phyloP scores from a whole-genome alignment of 2,888 invertebrate genomes.

The Stegophylla sp. region DNA sequence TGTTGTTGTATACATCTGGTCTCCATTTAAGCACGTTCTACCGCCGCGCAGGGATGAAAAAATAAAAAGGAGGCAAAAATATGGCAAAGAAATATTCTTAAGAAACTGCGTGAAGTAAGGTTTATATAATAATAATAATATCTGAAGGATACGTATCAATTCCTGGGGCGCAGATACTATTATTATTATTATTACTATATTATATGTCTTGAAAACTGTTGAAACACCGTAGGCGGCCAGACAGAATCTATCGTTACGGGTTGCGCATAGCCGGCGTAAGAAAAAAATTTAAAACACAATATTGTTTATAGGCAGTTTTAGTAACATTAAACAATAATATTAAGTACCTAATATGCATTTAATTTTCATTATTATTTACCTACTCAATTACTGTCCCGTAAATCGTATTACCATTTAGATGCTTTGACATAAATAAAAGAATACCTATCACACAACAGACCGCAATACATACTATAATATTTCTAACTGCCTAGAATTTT shows the following conservation, averaged over 20 bases:
- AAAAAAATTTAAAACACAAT: neutral
- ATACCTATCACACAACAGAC: neutral
- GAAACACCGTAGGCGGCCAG: neutral
- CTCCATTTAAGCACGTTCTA: constrained; percentile 31
- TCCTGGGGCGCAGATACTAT: neutral
- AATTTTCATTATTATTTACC: neutral
- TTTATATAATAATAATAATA: neutral
- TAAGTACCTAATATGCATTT: neutral
- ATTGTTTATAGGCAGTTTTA: neutral
- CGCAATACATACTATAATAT: neutral
- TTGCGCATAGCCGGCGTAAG: neutral
- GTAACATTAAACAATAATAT: neutral
- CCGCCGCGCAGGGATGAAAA: constrained; percentile 13
- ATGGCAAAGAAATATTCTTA: neutral
- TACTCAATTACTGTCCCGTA: neutral
- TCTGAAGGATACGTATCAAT: neutral
- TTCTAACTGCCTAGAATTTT: neutral
- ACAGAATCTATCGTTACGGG: neutral
- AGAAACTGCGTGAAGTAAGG: neutral
- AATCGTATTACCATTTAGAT: neutral
- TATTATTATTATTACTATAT: constrained; percentile 3
- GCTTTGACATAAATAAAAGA: neutral
- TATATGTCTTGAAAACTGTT: neutral
- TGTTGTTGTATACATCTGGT: constrained; percentile 50
- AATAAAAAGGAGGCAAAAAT: neutral